Conservation (phyloP, 2,888 invertebrate species). For the Polymixis flavicincta region DNA sequence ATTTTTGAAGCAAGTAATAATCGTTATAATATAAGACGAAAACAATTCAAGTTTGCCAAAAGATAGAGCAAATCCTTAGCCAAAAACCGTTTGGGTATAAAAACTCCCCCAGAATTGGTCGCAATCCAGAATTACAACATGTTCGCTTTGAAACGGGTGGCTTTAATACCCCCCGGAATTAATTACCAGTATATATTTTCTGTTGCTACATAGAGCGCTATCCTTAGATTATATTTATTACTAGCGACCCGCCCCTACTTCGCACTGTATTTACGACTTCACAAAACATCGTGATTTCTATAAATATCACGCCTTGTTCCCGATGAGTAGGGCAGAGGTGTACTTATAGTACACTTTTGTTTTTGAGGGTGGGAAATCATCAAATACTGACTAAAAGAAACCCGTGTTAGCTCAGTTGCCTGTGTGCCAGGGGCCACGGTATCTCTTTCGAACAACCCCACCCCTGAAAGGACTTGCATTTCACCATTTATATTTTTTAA, state of each 20-base stretch:
- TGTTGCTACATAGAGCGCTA: neutral
- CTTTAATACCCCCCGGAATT: slow-evolving; percentile 36
- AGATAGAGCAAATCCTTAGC: slow-evolving; percentile 30
- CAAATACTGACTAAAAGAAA: too few relatives aligned
- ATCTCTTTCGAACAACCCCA: too few relatives aligned
- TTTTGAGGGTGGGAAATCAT: too few relatives aligned
- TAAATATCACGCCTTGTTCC: too few relatives aligned
- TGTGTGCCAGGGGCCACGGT: too few relatives aligned
- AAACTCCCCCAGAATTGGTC: slow-evolving; percentile 37
- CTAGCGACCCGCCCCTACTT: neutral
- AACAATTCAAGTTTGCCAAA: slow-evolving; percentile 31
- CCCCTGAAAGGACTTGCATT: too few relatives aligned
- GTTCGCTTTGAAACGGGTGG: slow-evolving; percentile 29
- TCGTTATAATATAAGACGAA: neutral
- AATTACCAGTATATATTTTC: slow-evolving; percentile 27
- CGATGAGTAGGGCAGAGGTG: too few relatives aligned
- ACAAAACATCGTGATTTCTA: neutral
- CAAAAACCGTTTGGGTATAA: slow-evolving; percentile 26
- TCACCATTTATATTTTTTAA: too few relatives aligned
- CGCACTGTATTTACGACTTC: neutral
- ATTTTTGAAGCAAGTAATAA: neutral
- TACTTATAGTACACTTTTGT: too few relatives aligned
- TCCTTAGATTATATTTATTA: neutral
- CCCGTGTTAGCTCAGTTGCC: too few relatives aligned
- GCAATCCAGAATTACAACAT: slow-evolving; percentile 36